Evolutionary conservation across 1,140 invertebrate genomes (phyloP), one percentile per base, ranked within the genome.

Genomic region (Tetragnatha versicolor): DNA sequence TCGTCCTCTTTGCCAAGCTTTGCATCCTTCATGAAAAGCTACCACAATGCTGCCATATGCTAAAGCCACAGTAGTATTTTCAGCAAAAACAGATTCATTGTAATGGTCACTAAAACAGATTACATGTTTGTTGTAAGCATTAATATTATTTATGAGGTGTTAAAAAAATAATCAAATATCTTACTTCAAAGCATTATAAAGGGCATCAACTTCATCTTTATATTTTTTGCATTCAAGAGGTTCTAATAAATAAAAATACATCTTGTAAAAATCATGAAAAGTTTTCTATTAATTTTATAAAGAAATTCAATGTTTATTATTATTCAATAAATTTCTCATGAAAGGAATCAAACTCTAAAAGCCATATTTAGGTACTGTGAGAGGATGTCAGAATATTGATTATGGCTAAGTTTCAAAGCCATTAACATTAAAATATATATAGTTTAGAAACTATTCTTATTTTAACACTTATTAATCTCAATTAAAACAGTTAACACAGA

Each of bases 31-130:
- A 2, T 58, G 37, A 37, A n/a, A 35, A 17, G 70, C 70, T 33
- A 63, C 70, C 20, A 75, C 55, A 47, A 75, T 75, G 27, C 29
- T 75, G 9, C 70, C 70, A 49, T 29, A 75, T 7, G 70, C 51
- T 17, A 75, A 49, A 2, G 39, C 70, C 2, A 75, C 42, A 20
- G 55, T 61, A 6, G 70, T 75, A 31, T 61, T 75, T 61, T 75
- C 70, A 47, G 39, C 27, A 49, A 75, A 75, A 29, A 58, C 55
- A 39, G 22, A 3, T 22, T 47, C 49, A 5, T 25, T 22, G 25
- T 75, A 75, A 47, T 63, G 27, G 2, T 61, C 20, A 12, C 70
- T 75, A 27, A 2, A 73, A 42, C 20, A 65, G 25, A 68, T 49
- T 2, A n/a, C 37, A 25, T 27, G 20, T 60, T 60, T 60, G n/a